These are phyloP conservation scores for Magallana ariakensis DNA, from an alignment of 1,140 invertebrate species.

Conservation along the genomic window DNA sequence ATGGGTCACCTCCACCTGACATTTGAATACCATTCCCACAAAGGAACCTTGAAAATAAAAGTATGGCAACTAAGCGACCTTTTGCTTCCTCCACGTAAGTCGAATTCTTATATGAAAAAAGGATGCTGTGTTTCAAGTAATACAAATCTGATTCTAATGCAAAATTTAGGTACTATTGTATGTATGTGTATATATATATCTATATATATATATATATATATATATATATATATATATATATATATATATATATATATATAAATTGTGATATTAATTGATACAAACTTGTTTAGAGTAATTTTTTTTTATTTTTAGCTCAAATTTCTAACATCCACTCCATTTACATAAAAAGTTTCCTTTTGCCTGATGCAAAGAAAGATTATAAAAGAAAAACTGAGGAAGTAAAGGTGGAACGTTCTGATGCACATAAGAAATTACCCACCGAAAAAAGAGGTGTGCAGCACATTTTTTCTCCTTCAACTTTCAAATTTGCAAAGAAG, in stretches of 20 bases:
- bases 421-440: constrained; percentile 54
- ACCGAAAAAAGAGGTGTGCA: constrained; percentile 65
- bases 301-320: constrained; percentile 64
- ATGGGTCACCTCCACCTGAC: constrained; percentile 75
- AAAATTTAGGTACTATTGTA: too few species aligned
- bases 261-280: too few species aligned
- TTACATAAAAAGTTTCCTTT: constrained; percentile 74
- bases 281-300: not conserved
- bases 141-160: too few species aligned
- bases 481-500: constrained; percentile 73
- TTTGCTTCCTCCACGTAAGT: constrained; percentile 76
- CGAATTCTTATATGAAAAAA: not conserved
- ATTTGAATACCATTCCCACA: constrained; percentile 76
- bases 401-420: constrained; percentile 64
- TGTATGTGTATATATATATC: not conserved
- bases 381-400: constrained; percentile 76
- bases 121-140: too few species aligned
- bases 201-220: not conserved
- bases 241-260: not conserved
- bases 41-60: constrained; percentile 72
- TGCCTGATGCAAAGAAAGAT: constrained; percentile 72
- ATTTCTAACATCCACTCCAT: constrained; percentile 76
- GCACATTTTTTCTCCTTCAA: constrained; percentile 73
- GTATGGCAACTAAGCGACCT: constrained; percentile 76
- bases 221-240: too few species aligned